Conservation (phyloP, 2,113 vertebrate genomes). For the Pongo abelii region DNA sequence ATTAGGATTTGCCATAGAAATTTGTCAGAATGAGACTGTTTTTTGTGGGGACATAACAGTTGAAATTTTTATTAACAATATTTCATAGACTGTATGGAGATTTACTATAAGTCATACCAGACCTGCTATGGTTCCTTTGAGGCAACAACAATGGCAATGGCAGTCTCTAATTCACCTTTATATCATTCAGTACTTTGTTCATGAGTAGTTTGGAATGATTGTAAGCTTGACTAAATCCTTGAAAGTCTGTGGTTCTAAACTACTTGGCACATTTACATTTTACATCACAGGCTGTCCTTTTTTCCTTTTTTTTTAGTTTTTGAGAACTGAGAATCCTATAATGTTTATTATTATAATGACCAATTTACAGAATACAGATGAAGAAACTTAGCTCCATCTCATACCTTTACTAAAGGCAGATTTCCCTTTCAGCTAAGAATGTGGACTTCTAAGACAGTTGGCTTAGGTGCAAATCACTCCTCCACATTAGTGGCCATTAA, state of each 20-base stretch:
- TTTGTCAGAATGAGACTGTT: background rate
- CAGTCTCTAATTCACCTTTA: background rate
- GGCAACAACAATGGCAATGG: background rate
- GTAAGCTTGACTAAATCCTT: background rate
- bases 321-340: background rate
- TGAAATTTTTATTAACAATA: background rate
- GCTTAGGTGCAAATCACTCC: background rate
- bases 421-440: background rate
- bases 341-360: background rate
- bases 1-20: background rate
- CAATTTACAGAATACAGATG: background rate
- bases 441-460: background rate
- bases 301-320: background rate
- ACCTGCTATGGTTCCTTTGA: background rate
- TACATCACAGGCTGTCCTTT: background rate
- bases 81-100: background rate
- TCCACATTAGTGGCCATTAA: background rate
- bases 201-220: background rate
- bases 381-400: background rate
- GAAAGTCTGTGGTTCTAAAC: background rate
- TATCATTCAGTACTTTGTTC: background rate
- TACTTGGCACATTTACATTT: background rate
- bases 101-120: background rate
- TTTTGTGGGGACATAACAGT: background rate
- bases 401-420: background rate